Evolutionary conservation across 2,113 vertebrate genomes (phyloP), one percentile per base, ranked within the genome.

Genomic region (Formicarius rufipectus): DNA sequence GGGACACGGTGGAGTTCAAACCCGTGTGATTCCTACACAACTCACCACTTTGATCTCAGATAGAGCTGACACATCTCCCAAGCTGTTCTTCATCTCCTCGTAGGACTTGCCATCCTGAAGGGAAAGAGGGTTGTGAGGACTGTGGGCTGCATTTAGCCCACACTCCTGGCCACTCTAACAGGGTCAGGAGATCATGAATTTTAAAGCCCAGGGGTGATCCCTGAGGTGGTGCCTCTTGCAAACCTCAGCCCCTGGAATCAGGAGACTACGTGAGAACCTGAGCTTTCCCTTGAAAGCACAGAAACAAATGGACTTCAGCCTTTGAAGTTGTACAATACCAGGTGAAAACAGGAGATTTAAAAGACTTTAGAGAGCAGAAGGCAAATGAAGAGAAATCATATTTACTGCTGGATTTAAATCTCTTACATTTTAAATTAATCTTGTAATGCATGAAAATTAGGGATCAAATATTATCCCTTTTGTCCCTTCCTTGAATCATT

Each of bases 21-120:
- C 15, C 33, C 45, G 39, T 58, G 19, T 3, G 24, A 63, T 87
- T 30, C 40, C 55, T 31, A 58, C 91, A 20, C 52, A n/a, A 98
- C 98, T 99, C 98, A 99, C 99, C 58, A 98, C 96, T 91, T 97
- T 98, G 78, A 99, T 98, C 97, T 99, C 98, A 0, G 98, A 97
- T 71, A 99, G 82, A 42, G 98, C 97, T 0, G 97, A 86, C 17
- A 95, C 79, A 2, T 98, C 96, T 58, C 97, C 98, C 92, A 98
- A 69, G 92, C 98, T 98, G 77, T 95, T 97, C 96, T 98, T 98
- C 97, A 99, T 98, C 75, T 99, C 98, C 89, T 99, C 98, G 3
- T 99, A 98, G 42, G 98, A 98, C 59, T 98, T 98, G 24, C 97
- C 98, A 92, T 97, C 98, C 99, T 99, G 92, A 96, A 94, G 77